These are phyloP conservation scores for Lethenteron camtschaticum DNA, from an alignment of 2,113 vertebrate species.

Conservation along the genomic window DNA sequence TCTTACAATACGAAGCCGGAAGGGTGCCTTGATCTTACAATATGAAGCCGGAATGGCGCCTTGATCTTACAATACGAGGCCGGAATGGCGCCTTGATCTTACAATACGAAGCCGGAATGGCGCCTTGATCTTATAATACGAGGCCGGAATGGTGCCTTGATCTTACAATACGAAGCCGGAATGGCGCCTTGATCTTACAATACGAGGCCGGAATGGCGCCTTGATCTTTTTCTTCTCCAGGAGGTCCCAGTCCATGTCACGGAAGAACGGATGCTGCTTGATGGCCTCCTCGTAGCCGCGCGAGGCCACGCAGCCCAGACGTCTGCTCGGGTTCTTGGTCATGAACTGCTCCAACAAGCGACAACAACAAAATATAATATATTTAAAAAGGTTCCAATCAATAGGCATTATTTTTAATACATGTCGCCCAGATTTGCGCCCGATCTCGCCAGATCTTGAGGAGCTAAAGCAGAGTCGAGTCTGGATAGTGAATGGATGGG, in stretches of 20 bases:
- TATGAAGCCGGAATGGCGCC: conserved; percentile 85
- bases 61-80: conserved; percentile 73
- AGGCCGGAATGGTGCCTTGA: conserved; percentile 65
- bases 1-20: conserved; percentile 96
- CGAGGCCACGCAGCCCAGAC: conserved; percentile 67
- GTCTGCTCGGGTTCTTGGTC: conserved; percentile 88
- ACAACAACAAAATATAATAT: conserved; percentile 7
- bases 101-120: conserved; percentile 96
- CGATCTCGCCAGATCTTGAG: no score
- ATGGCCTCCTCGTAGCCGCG: conserved; percentile 82
- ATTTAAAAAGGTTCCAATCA: no score
- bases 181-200: conserved; percentile 73
- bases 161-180: conserved; percentile 96
- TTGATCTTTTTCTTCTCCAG: conserved; percentile 89
- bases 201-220: conserved; percentile 87
- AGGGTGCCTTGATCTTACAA: conserved; percentile 73
- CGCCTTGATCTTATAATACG: conserved; percentile 69
- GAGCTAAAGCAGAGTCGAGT: no score
- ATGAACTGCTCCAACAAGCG: conserved; percentile 45
- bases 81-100: conserved; percentile 72
- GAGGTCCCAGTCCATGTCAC: conserved; percentile 88
- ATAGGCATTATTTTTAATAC: no score
- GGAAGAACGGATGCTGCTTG: conserved; percentile 81
- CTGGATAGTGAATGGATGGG: no score
- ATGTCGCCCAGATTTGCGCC: no score